A percentile compares a stretch with the other conserved stretches of the same genome.
Evolutionary conservation across 1,140 invertebrate species (phyloP).

Genomic region (Bombus superbus): DNA sequence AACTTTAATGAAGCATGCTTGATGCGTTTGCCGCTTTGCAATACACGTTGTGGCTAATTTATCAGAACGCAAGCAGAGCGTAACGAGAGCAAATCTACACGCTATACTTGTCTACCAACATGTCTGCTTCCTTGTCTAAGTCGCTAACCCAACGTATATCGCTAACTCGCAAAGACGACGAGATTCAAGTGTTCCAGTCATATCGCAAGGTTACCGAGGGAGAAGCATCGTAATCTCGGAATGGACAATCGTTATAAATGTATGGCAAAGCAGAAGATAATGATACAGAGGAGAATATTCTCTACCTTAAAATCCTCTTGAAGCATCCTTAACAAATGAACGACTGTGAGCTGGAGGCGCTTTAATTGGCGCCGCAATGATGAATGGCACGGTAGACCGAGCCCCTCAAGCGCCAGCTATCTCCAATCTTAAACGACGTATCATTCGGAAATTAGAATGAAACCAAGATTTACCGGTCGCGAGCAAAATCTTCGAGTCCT

Average conservation of each 20-base stretch:
- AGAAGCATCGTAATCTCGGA: not conserved
- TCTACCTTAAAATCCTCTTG: slow-evolving; percentile 29
- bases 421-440: slow-evolving; percentile 36
- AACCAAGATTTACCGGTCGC: slow-evolving; percentile 17
- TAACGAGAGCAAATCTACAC: not conserved
- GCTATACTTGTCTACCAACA: too few species aligned
- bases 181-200: not conserved
- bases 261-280: not conserved
- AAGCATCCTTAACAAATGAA: slow-evolving; percentile 32
- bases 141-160: not conserved
- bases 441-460: slow-evolving; percentile 38
- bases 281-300: not conserved
- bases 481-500: not conserved
- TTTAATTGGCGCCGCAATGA: slow-evolving; percentile 47
- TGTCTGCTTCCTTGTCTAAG: not conserved
- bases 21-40: not conserved
- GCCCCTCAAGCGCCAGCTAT: slow-evolving; percentile 8
- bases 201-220: too few species aligned
- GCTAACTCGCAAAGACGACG: not conserved
- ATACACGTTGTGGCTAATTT: not conserved
- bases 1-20: not conserved
- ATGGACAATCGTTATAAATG: slow-evolving; percentile 15
- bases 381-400: slow-evolving; percentile 30
- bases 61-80: not conserved
- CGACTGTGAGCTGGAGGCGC: slow-evolving; percentile 25